These are phyloP conservation scores for Brachirus orientalis DNA, from an alignment of 2,113 vertebrate genomes.

Conservation along the genomic window DNA sequence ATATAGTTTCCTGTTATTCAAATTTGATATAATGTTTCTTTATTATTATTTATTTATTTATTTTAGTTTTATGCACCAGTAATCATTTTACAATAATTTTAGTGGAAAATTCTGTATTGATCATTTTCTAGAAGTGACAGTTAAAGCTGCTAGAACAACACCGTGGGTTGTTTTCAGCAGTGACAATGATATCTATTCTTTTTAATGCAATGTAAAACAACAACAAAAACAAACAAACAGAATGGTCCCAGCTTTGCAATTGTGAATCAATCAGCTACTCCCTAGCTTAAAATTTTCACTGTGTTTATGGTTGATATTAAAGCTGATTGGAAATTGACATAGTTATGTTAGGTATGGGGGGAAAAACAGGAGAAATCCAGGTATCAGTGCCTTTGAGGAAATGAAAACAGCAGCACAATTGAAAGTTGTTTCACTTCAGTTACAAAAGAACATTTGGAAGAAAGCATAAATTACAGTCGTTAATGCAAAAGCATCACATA, in stretches of 20 bases:
- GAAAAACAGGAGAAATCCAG: background rate
- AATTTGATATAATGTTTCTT: background rate
- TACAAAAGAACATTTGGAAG: background rate
- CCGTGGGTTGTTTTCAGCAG: slow-evolving; percentile 26
- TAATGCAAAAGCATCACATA: background rate
- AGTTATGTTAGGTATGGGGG: background rate
- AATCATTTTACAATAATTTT: slow-evolving; percentile 36
- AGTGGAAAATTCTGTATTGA: slow-evolving; percentile 21
- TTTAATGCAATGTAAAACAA: slow-evolving; percentile 25
- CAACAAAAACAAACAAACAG: slow-evolving; percentile 30
- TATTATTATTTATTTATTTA: no score
- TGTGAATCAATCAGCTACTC: slow-evolving; percentile 53
- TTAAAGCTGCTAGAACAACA: slow-evolving; percentile 38
- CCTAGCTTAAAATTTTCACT: slow-evolving; percentile 30
- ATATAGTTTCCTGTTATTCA: no score
- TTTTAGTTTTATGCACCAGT: background rate
- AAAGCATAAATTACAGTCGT: slow-evolving; percentile 34
- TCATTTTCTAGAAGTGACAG: slow-evolving; percentile 24
- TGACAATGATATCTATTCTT: slow-evolving; percentile 53
- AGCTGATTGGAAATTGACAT: background rate
- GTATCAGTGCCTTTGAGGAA: background rate
- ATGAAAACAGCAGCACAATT: no score
- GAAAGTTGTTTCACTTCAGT: background rate
- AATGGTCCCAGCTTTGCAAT: slow-evolving; percentile 50
- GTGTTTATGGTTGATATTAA: slow-evolving; percentile 38